Evolutionary conservation across 2,113 vertebrate species (phyloP).

Genomic region (Galbula dea): DNA sequence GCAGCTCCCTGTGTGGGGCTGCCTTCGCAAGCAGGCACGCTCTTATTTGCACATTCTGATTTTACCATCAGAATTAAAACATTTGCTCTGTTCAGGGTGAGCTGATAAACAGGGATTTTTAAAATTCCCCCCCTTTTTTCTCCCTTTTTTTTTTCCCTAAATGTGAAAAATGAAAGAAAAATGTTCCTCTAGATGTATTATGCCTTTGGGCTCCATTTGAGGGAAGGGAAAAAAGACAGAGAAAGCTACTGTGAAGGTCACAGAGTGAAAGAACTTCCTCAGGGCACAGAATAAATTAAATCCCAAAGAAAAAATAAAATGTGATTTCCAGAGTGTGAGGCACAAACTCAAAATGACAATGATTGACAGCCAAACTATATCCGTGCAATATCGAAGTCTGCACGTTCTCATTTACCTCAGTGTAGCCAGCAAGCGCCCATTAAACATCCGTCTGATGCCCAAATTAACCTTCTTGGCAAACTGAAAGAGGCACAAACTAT

Average conservation of each 20-base stretch:
- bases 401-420: constrained; percentile 88
- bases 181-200: constrained; percentile 72
- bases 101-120: constrained; percentile 68
- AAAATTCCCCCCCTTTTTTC: background rate
- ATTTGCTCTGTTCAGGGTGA: constrained; percentile 61
- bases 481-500: constrained; percentile 99
- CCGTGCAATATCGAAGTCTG: constrained; percentile 85
- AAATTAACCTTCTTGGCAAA: constrained; percentile 99
- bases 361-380: constrained; percentile 98
- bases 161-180: constrained; percentile 78
- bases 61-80: constrained; percentile 58
- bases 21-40: background rate
- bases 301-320: constrained; percentile 92
- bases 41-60: constrained; percentile 23
- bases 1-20: background rate
- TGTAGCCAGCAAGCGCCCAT: constrained; percentile 88
- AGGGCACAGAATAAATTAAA: constrained; percentile 99
- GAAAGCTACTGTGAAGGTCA: constrained; percentile 96
- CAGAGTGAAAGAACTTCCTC: constrained; percentile 98
- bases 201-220: constrained; percentile 80
- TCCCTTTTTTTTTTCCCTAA: background rate
- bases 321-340: constrained; percentile 96
- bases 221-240: constrained; percentile 73
- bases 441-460: constrained; percentile 98
- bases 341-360: constrained; percentile 95